A percentile compares a stretch with the other conserved stretches of the same genome.
Evolutionary conservation across 2,113 vertebrate species (phyloP).

Genomic region (Tragulus kanchil): DNA sequence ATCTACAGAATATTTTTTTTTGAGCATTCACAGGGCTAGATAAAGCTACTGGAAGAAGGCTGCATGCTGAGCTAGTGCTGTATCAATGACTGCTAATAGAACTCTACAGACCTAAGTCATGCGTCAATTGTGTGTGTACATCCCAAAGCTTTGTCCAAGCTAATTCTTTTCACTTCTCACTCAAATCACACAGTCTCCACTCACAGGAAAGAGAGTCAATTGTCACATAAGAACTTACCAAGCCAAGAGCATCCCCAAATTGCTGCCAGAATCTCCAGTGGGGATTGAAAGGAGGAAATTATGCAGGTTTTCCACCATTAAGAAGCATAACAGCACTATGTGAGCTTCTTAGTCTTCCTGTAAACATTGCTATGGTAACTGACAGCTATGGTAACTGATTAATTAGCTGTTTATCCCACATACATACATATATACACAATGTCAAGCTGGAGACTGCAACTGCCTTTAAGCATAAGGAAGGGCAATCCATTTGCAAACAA

Average conservation of each 20-base stretch:
- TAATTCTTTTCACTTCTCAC: not conserved
- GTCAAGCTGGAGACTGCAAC: conserved; percentile 49
- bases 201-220: conserved; percentile 67
- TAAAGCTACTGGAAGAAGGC: not conserved
- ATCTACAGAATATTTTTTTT: not conserved
- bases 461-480: conserved; percentile 33
- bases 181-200: conserved; percentile 9
- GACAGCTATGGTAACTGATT: conserved; percentile 78
- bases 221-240: conserved; percentile 46
- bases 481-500: conserved; percentile 15
- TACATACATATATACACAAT: not conserved
- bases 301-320: conserved; percentile 34
- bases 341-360: conserved; percentile 46
- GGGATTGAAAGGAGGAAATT: conserved; percentile 47
- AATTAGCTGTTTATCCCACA: conserved; percentile 76
- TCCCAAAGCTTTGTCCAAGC: not conserved
- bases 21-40: not conserved
- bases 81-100: not conserved
- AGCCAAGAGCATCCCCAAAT: conserved; percentile 30
- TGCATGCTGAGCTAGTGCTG: not conserved
- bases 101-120: not conserved
- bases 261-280: conserved; percentile 48
- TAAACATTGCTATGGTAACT: conserved; percentile 73
- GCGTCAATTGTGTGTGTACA: not conserved
- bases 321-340: not conserved